phyloP scores from a whole-genome alignment of 2,113 vertebrate genomes.

The Varanus komodoensis region DNA sequence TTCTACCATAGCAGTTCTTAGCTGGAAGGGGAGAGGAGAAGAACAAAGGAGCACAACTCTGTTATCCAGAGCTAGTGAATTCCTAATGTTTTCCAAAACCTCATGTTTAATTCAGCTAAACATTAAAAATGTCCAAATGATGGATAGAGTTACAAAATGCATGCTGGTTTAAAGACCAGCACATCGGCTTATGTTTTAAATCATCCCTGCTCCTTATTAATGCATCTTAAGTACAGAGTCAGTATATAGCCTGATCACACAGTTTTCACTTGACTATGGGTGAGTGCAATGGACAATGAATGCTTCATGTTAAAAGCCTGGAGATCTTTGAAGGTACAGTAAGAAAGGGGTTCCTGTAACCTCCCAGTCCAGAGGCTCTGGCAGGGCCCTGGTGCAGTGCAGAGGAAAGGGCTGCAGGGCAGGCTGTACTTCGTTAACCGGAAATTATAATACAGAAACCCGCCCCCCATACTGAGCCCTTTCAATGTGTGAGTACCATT shows the following conservation, averaged over 20 bases:
- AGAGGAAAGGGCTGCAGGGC: not conserved
- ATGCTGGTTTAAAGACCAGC: slow-evolving; percentile 58
- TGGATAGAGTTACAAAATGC: slow-evolving; percentile 43
- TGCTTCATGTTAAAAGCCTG: slow-evolving; percentile 29
- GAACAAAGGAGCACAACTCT: not conserved
- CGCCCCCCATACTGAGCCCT: no score
- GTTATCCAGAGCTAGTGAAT: not conserved
- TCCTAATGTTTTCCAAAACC: slow-evolving; percentile 23
- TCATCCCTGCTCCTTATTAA: slow-evolving; percentile 53
- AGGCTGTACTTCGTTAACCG: not conserved
- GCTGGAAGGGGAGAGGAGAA: not conserved
- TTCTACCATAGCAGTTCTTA: not conserved
- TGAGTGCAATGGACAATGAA: slow-evolving; percentile 49
- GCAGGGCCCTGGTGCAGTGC: not conserved
- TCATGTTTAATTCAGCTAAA: slow-evolving; percentile 52
- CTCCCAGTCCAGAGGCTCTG: not conserved
- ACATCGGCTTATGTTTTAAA: slow-evolving; percentile 48
- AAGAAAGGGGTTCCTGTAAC: not conserved
- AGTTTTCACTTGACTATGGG: slow-evolving; percentile 64
- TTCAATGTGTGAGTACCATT: not conserved
- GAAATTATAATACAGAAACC: not conserved
- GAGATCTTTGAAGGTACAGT: not conserved
- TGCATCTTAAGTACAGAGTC: slow-evolving; percentile 53
- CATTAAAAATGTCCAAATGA: slow-evolving; percentile 60
- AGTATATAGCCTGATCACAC: slow-evolving; percentile 63